Base-by-base conservation (phyloP, 2,797 vertebrate species). In the Esox masquinongy region DNA sequence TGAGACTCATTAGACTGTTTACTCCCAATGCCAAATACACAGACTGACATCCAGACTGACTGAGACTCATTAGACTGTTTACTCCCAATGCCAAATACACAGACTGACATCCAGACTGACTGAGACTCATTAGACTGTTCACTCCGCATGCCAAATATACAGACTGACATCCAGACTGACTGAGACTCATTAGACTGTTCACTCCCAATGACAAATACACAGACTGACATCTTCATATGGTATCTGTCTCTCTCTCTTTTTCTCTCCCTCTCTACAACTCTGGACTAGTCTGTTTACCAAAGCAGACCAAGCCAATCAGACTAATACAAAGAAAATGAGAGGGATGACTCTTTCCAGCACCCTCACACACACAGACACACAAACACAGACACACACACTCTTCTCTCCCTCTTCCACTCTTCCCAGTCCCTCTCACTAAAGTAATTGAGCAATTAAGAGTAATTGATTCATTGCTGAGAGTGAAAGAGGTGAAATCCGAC, bases 401-500 rank as follows among this genome's bases (percentile, higher is more conserved):
- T 68, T 75, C 47, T 31, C 26, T n/a, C 15, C 34, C 36, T 70
- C 51, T 17, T 19, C 19, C 53, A 24, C 68, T 67, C 11, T n/a
- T 50, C 43, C 68, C 51, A 50, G 64, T 64, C 80, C 77, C 85
- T 85, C 85, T 83, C 81, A 77, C 85, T 34, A 43, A 82, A 90
- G 89, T 86, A 90, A 93, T 89, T 85, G 86, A 89, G 89, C 91
- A 92, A 94, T 94, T 93, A 92, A 81, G 75, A 63, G 51, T 90
- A 92, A 92, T 89, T 90, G 88, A 93, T 92, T 88, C 83, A 92
- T 88, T 78, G 75, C 66, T 74, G 70, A 82, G 85, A 85, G 81
- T 29, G 76, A 86, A 83, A 79, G 78, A 85, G 79, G 50, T 77
- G 85, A 84, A 82, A 36, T 82, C 74, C 76, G 78, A 84, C 77